Evolutionary conservation across 2,797 vertebrate species (phyloP).

Genomic region (Numenius phaeopus): DNA sequence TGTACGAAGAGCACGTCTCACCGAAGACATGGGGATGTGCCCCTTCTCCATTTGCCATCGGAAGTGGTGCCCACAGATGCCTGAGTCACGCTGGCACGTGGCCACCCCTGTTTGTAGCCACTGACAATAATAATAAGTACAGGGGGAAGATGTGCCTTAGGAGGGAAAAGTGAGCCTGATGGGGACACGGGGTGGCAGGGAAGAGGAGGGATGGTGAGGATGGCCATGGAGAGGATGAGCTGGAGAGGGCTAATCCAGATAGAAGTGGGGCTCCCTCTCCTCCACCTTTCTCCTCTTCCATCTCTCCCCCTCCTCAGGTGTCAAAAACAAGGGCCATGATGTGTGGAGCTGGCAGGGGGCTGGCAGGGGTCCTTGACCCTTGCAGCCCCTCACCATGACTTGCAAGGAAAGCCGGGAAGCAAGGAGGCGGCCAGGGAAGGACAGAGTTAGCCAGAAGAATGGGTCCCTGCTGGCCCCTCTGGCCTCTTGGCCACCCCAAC

Average conservation of each 20-base stretch:
- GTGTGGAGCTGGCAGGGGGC: constrained; percentile 29
- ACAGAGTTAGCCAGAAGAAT: background rate
- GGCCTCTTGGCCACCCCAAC: rapidly evolving
- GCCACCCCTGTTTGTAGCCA: background rate
- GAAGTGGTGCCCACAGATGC: background rate
- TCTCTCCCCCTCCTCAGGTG: background rate
- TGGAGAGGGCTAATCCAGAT: background rate
- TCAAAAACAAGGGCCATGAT: constrained; percentile 13
- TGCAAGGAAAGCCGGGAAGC: background rate
- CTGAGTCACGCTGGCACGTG: background rate
- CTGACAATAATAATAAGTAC: background rate
- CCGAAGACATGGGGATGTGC: background rate
- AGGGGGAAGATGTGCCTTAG: background rate
- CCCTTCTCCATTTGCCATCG: background rate
- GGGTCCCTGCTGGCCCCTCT: background rate
- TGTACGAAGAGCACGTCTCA: rapidly evolving
- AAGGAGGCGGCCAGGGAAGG: background rate
- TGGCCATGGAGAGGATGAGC: background rate
- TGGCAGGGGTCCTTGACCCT: constrained; percentile 13
- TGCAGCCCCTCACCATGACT: background rate
- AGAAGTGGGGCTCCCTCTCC: background rate
- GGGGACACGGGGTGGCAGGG: background rate
- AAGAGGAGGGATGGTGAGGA: background rate
- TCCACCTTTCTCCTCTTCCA: background rate
- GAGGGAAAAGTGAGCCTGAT: background rate